phyloP scores from a whole-genome alignment of 2,888 invertebrate genomes.

The Yponomeuta evonymella region DNA sequence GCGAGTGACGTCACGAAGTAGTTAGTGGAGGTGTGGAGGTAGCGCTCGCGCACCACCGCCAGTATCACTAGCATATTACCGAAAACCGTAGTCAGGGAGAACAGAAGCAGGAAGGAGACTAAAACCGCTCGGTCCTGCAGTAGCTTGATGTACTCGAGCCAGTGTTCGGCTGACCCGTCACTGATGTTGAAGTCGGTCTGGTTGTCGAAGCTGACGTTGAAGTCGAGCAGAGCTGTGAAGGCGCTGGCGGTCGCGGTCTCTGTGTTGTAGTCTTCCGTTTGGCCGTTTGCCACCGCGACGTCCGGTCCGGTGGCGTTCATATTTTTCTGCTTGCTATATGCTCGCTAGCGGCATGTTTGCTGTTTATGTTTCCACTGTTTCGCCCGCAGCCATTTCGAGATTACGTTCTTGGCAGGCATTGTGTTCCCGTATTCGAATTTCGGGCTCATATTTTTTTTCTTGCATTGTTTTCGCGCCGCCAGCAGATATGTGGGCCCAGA shows the following conservation, averaged over 20 bases:
- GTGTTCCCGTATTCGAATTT: slow-evolving; percentile 55
- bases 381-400: slow-evolving; percentile 68
- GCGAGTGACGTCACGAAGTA: slow-evolving; percentile 98
- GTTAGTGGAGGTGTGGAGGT: slow-evolving; percentile 97
- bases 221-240: slow-evolving; percentile 49
- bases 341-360: slow-evolving; percentile 63
- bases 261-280: slow-evolving; percentile 53
- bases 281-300: slow-evolving; percentile 64
- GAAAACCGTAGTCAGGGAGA: slow-evolving; percentile 94
- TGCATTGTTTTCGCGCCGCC: slow-evolving; percentile 48
- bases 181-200: slow-evolving; percentile 44
- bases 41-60: slow-evolving; percentile 94
- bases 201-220: slow-evolving; percentile 55
- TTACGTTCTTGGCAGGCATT: slow-evolving; percentile 70
- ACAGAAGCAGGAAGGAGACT: slow-evolving; percentile 88
- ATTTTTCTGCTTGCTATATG: slow-evolving; percentile 59
- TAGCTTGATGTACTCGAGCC: slow-evolving; percentile 66
- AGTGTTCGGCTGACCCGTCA: slow-evolving; percentile 45
- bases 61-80: slow-evolving; percentile 96
- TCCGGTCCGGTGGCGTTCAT: slow-evolving; percentile 63
- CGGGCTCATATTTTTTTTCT: slow-evolving; percentile 58
- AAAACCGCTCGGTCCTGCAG: slow-evolving; percentile 83
- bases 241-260: slow-evolving; percentile 41
- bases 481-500: background rate
- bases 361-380: slow-evolving; percentile 70